Conservation (phyloP, 2,888 invertebrate genomes). For the Cinara cedri region DNA sequence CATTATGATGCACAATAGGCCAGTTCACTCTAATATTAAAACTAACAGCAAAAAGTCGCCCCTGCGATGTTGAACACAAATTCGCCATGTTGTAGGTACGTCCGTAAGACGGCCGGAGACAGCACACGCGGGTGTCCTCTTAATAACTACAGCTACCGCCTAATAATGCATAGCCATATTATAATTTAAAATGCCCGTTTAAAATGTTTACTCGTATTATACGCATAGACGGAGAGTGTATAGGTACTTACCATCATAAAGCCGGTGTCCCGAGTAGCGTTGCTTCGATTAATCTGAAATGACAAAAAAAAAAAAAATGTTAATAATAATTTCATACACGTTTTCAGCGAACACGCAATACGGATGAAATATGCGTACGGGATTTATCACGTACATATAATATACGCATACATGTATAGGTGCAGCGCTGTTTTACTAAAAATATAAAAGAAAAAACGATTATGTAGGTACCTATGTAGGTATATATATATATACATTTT, state of each 20-base stretch:
- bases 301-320: not conserved
- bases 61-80: too few relatives aligned
- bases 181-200: too few relatives aligned
- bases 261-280: not conserved
- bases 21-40: too few relatives aligned
- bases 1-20: too few relatives aligned
- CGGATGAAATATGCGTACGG: conserved; percentile 5
- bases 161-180: too few relatives aligned
- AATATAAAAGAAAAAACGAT: conserved; percentile 2
- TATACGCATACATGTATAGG: not conserved
- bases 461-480: not conserved
- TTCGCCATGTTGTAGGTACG: too few relatives aligned
- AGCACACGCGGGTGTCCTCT: too few relatives aligned
- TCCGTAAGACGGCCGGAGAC: too few relatives aligned
- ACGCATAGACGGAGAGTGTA: not conserved
- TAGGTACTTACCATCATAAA: not conserved
- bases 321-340: not conserved
- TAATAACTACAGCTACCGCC: too few relatives aligned
- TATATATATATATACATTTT: not conserved
- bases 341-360: conserved; percentile 26
- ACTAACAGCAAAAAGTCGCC: too few relatives aligned
- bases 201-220: not conserved
- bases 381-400: not conserved
- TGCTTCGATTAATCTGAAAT: conserved; percentile 16
- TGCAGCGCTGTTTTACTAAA: conserved; percentile 16